Conservation (phyloP, 2,888 invertebrate species). For the Linnaemya vulpina region DNA sequence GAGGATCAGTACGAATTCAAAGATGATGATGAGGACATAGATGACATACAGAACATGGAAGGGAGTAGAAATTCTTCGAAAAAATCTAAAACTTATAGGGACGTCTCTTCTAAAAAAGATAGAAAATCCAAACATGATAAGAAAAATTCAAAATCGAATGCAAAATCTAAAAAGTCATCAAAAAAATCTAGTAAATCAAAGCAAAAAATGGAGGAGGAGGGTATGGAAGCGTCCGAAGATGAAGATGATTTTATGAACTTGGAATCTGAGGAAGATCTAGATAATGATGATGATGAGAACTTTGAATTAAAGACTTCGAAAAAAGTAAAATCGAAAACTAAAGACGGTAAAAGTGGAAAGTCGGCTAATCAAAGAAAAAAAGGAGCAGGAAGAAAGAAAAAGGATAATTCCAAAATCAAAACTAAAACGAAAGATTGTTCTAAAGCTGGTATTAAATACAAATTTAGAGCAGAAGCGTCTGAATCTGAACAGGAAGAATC, state of each 20-base stretch:
- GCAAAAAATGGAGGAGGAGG: constrained; percentile 63
- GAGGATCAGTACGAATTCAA: constrained; percentile 67
- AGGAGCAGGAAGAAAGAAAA: constrained; percentile 67
- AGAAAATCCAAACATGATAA: constrained; percentile 60
- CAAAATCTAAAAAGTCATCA: constrained; percentile 62
- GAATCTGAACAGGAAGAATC: constrained; percentile 73
- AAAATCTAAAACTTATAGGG: constrained; percentile 59
- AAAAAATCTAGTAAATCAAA: constrained; percentile 72
- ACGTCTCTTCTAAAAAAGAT: constrained; percentile 53
- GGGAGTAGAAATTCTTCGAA: constrained; percentile 63
- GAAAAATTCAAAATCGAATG: constrained; percentile 54
- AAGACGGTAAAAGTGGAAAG: constrained; percentile 44
- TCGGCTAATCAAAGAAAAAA: constrained; percentile 62
- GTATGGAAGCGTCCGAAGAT: constrained; percentile 64
- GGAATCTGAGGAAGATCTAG: constrained; percentile 66
- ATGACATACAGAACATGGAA: constrained; percentile 46
- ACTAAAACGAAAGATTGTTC: constrained; percentile 62
- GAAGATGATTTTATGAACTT: constrained; percentile 74
- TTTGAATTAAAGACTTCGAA: constrained; percentile 72
- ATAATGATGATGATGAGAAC: constrained; percentile 75
- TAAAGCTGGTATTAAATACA: constrained; percentile 26
- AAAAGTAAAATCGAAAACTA: constrained; percentile 63
- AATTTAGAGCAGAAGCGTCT: constrained; percentile 26
- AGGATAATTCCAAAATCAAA: constrained; percentile 56
- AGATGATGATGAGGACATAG: constrained; percentile 61